phyloP scores from a whole-genome alignment of 2,797 vertebrate species.

The Gallirallus australis region DNA sequence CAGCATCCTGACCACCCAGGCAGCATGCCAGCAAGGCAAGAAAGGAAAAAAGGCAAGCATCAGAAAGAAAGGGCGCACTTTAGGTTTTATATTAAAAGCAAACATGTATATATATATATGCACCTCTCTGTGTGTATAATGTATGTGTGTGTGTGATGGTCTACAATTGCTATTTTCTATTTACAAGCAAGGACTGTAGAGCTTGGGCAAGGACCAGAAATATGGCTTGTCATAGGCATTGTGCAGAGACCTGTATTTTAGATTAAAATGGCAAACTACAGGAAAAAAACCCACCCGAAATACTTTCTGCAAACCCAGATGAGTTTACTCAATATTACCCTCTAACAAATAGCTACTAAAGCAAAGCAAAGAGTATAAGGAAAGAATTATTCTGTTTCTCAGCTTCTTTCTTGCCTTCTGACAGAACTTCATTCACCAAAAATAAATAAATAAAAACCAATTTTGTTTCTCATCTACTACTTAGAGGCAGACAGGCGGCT shows the following conservation, averaged over 20 bases:
- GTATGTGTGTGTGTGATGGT: too few species aligned
- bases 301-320: neutral
- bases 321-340: neutral
- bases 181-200: neutral
- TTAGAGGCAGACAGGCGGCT: neutral
- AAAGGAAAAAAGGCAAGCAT: neutral
- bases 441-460: neutral
- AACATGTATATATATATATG: neutral
- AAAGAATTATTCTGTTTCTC: neutral
- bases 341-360: neutral
- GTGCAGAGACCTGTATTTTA: neutral
- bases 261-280: neutral
- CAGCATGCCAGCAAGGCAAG: neutral
- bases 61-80: neutral
- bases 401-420: neutral
- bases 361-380: neutral
- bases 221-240: neutral
- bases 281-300: fast-evolving
- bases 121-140: too few species aligned
- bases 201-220: neutral
- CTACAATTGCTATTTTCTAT: neutral
- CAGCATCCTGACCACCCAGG: fast-evolving
- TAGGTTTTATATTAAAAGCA: neutral
- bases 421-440: neutral
- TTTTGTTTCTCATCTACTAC: neutral